A percentile compares a stretch with the other conserved stretches of the same genome.
phyloP scores from a whole-genome alignment of 2,888 invertebrate species.

The Caenorhabditis angaria region DNA sequence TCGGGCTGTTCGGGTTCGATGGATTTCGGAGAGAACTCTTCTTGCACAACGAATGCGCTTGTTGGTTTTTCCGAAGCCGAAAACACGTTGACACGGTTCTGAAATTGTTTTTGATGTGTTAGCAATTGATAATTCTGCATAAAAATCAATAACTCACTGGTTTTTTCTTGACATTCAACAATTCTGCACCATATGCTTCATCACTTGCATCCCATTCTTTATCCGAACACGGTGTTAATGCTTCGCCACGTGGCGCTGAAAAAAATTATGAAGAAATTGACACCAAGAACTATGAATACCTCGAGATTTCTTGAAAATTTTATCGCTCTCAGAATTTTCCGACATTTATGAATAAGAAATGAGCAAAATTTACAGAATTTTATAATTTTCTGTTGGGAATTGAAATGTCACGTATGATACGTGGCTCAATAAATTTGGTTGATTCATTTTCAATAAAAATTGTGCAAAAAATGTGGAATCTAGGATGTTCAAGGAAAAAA shows the following conservation, averaged over 20 bases:
- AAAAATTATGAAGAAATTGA: neutral
- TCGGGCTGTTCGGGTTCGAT: neutral
- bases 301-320: slow-evolving; percentile 1
- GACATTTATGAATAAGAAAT: slow-evolving; percentile 1
- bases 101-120: neutral
- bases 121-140: neutral
- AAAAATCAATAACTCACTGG: slow-evolving; percentile 23
- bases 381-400: too few species aligned
- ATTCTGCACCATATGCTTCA: slow-evolving; percentile 53
- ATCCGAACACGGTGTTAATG: slow-evolving; percentile 45
- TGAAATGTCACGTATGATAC: too few species aligned
- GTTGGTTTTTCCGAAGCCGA: neutral
- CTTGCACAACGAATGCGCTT: neutral
- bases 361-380: too few species aligned
- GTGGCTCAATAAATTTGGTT: too few species aligned
- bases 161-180: slow-evolving; percentile 58
- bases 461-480: too few species aligned
- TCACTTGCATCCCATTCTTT: slow-evolving; percentile 52
- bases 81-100: slow-evolving; percentile 5
- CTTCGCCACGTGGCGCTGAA: slow-evolving; percentile 32
- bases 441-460: too few species aligned
- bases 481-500: too few species aligned
- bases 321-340: neutral
- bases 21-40: neutral
- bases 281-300: neutral